Percentiles rank a stretch among this genome's conserved stretches.
These are phyloP conservation scores for Aldabrachelys gigantea DNA, from an alignment of 2,113 vertebrate species.

Conservation along the genomic window DNA sequence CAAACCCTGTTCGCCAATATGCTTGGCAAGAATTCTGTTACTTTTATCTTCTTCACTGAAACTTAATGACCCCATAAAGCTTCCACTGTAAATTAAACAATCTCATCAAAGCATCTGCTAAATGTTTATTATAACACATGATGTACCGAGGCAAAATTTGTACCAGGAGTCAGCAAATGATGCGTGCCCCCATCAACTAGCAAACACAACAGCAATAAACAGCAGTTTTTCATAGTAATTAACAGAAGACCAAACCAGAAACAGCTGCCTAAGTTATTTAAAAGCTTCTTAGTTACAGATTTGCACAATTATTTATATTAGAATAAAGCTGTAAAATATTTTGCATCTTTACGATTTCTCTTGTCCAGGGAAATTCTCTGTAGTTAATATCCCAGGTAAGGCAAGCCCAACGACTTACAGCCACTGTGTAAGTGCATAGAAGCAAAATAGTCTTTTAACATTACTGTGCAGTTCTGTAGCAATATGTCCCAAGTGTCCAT, in stretches of 20 bases:
- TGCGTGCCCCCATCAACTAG: background rate
- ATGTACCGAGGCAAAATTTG: background rate
- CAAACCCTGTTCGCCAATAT: background rate
- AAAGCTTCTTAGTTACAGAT: background rate
- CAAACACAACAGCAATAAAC: background rate
- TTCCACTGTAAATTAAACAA: background rate
- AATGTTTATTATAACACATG: background rate
- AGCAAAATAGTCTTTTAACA: background rate
- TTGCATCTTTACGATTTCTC: background rate
- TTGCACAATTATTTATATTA: background rate
- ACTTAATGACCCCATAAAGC: conserved; percentile 22
- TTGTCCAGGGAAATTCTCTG: background rate
- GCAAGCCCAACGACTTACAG: background rate
- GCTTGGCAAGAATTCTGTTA: background rate
- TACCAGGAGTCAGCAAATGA: background rate
- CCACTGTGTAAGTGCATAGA: background rate
- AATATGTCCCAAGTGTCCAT: background rate
- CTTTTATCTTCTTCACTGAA: conserved; percentile 17
- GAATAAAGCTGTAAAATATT: background rate
- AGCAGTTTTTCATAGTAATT: background rate
- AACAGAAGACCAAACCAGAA: conserved; percentile 30
- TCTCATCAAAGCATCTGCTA: background rate
- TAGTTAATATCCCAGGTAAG: background rate
- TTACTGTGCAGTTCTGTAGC: background rate
- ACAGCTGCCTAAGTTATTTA: conserved; percentile 30